Percentiles rank a stretch among this genome's conserved stretches.
Conservation (phyloP, 2,113 vertebrate genomes). For the Eidolon helvum region DNA sequence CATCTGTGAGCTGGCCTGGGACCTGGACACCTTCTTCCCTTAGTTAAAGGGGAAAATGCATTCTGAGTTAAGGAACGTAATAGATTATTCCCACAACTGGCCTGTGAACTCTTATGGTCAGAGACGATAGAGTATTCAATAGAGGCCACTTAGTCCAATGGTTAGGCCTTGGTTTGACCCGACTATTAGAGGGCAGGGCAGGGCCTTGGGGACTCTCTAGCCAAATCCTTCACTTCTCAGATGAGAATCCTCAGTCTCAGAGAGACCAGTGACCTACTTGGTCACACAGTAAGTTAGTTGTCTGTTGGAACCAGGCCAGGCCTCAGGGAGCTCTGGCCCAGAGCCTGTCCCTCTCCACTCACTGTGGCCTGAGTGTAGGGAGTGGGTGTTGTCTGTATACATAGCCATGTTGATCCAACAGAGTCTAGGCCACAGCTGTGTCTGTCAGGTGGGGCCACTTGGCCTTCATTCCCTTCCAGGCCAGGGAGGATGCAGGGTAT, state of each 20-base stretch:
- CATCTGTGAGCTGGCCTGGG: neutral
- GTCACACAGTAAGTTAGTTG: neutral
- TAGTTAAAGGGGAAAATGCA: neutral
- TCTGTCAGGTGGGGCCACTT: too few species aligned
- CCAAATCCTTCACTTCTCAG: neutral
- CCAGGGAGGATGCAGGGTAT: neutral
- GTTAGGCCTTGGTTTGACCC: neutral
- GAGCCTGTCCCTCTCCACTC: neutral
- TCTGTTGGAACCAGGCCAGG: neutral
- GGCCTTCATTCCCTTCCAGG: neutral
- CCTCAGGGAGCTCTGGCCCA: neutral
- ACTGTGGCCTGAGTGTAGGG: neutral
- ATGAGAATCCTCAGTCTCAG: neutral
- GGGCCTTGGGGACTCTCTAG: neutral
- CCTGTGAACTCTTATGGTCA: neutral
- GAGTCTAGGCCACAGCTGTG: neutral
- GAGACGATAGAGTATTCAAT: neutral
- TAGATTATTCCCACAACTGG: neutral
- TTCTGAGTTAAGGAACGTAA: neutral
- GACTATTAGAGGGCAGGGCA: neutral
- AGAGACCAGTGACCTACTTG: neutral
- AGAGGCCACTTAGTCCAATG: too few species aligned
- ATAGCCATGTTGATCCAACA: slow-evolving; percentile 43
- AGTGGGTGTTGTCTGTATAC: slow-evolving; percentile 25
- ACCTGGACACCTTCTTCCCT: neutral